These are phyloP conservation scores for Takifugu bimaculatus DNA, from an alignment of 2,113 vertebrate species.

Conservation along the genomic window DNA sequence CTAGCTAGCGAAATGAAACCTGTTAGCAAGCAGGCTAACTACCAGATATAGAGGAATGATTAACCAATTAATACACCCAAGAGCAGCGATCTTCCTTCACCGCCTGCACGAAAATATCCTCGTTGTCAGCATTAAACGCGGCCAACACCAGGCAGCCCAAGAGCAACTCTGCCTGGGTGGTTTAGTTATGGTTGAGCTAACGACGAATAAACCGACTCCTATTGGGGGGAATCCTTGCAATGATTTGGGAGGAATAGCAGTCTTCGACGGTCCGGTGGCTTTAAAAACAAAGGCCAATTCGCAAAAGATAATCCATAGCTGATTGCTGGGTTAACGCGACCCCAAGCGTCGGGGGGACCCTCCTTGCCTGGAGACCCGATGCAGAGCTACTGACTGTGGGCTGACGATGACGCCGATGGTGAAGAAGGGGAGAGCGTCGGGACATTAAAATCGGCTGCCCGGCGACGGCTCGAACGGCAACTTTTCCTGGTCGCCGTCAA, in stretches of 20 bases:
- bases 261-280: background rate
- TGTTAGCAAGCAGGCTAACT: slow-evolving; percentile 54
- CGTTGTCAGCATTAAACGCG: background rate
- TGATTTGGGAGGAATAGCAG: background rate
- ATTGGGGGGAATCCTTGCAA: slow-evolving; percentile 38
- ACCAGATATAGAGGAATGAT: background rate
- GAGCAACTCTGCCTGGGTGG: slow-evolving; percentile 16
- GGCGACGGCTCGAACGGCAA: slow-evolving; percentile 11
- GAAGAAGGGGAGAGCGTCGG: slow-evolving; percentile 19
- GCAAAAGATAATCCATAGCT: slow-evolving; percentile 44
- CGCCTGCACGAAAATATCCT: background rate
- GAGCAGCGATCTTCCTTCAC: background rate
- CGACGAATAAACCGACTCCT: slow-evolving; percentile 20
- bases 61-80: background rate
- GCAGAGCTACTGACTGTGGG: slow-evolving; percentile 26
- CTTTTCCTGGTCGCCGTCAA: slow-evolving; percentile 34
- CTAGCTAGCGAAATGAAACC: slow-evolving; percentile 46
- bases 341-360: slow-evolving; percentile 20
- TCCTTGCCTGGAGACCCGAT: slow-evolving; percentile 45
- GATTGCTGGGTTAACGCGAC: slow-evolving; percentile 11
- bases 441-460: slow-evolving; percentile 27
- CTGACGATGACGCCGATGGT: slow-evolving; percentile 46
- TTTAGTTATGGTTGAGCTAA: slow-evolving; percentile 38
- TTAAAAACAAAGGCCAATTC: background rate
- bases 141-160: background rate